Conservation (phyloP, 2,113 vertebrate genomes). For the Turnix velox region DNA sequence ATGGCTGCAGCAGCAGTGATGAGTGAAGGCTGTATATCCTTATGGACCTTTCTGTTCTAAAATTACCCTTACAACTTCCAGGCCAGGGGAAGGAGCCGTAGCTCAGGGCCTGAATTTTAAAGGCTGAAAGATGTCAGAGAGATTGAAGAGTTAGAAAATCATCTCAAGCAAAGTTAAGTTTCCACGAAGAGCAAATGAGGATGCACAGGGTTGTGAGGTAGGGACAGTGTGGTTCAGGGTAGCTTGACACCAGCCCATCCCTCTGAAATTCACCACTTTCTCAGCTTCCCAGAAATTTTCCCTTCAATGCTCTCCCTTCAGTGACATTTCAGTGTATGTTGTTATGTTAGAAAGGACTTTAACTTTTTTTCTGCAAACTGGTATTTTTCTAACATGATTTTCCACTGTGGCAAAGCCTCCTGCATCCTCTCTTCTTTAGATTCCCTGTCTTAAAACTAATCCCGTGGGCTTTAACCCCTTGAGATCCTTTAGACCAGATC, state of each 20-base stretch:
- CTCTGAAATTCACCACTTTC: neutral
- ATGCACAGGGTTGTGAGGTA: too few species aligned
- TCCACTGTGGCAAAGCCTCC: neutral
- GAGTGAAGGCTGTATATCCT: neutral
- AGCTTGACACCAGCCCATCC: neutral
- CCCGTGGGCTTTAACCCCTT: rapidly evolving
- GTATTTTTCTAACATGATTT: neutral
- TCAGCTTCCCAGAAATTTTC: neutral
- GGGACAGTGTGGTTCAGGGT: too few species aligned
- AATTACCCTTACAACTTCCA: neutral
- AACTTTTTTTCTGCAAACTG: neutral
- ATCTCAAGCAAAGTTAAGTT: neutral
- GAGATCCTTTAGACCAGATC: too few species aligned
- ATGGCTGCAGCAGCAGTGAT: neutral
- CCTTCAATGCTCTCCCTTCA: neutral
- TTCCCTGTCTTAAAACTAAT: neutral
- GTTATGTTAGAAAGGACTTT: neutral
- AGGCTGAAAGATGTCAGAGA: neutral
- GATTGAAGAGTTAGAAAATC: neutral
- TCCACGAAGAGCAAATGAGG: neutral
- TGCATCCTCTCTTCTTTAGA: neutral
- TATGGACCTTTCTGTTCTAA: neutral
- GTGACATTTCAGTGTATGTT: neutral
- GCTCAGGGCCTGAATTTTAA: neutral
- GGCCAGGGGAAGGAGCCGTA: neutral